These are phyloP conservation scores for Bungarus multicinctus DNA, from an alignment of 2,113 vertebrate species.

Conservation along the genomic window DNA sequence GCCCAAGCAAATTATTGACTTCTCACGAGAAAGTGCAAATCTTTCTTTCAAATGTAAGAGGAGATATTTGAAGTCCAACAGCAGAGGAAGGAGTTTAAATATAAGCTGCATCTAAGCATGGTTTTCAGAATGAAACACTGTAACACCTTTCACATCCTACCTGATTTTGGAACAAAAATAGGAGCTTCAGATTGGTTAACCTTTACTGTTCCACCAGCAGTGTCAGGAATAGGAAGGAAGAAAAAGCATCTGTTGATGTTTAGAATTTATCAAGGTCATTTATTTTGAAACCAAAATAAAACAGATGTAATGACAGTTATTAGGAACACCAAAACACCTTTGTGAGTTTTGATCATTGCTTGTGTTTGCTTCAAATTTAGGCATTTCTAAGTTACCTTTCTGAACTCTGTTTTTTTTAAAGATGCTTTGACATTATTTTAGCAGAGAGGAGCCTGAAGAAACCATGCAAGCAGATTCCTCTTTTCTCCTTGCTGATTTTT, in stretches of 20 bases:
- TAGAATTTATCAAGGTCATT: constrained; percentile 19
- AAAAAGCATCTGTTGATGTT: not conserved
- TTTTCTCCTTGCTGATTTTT: constrained; percentile 14
- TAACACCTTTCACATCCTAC: not conserved
- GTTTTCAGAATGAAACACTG: not conserved
- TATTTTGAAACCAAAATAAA: constrained; percentile 6
- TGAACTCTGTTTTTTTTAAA: not conserved
- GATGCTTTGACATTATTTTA: not conserved
- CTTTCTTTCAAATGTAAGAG: not conserved
- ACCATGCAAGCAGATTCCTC: not conserved
- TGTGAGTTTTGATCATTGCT: constrained; percentile 5
- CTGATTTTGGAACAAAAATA: not conserved
- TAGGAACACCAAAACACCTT: constrained; percentile 7
- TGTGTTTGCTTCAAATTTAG: not conserved
- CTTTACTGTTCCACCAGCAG: not conserved
- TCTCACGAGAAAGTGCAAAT: not conserved
- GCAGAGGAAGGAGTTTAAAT: not conserved
- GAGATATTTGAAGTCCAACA: not conserved
- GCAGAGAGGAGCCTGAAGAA: not conserved
- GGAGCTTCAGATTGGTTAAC: not conserved
- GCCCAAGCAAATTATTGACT: not conserved
- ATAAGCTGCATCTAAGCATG: not conserved
- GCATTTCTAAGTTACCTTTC: constrained; percentile 7
- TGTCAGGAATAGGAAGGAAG: not conserved
- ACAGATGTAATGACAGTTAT: constrained; percentile 17